Percentiles rank a stretch among this genome's conserved stretches.
These are phyloP conservation scores for Caenorhabditis japonica DNA, from an alignment of 2,888 invertebrate species.

Conservation along the genomic window DNA sequence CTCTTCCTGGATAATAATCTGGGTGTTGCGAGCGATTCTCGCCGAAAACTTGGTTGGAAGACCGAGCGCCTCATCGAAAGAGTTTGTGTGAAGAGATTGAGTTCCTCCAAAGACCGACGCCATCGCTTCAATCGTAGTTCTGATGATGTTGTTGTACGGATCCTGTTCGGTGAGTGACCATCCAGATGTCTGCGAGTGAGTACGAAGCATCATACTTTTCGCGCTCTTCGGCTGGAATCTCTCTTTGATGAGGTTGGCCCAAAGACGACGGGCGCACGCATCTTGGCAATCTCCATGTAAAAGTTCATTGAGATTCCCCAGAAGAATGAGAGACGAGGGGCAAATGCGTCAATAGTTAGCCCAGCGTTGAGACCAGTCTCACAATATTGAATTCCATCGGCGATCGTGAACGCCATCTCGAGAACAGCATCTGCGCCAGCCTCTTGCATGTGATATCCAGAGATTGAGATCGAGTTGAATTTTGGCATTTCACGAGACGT, in stretches of 20 bases:
- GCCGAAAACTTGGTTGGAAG: slow-evolving; percentile 81
- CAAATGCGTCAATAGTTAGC: slow-evolving; percentile 81
- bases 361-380: slow-evolving; percentile 80
- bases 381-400: slow-evolving; percentile 79
- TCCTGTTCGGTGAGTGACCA: slow-evolving; percentile 82
- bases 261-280: slow-evolving; percentile 82
- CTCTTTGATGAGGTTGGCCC: slow-evolving; percentile 81
- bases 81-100: slow-evolving; percentile 82
- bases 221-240: slow-evolving; percentile 80
- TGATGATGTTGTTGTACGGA: slow-evolving; percentile 82
- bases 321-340: slow-evolving; percentile 82
- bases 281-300: slow-evolving; percentile 82
- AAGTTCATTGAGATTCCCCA: slow-evolving; percentile 83
- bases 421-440: slow-evolving; percentile 82
- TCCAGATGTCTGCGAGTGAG: slow-evolving; percentile 82
- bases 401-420: slow-evolving; percentile 82
- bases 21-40: slow-evolving; percentile 82
- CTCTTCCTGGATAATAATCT: slow-evolving; percentile 82
- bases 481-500: slow-evolving; percentile 81
- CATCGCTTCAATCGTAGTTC: slow-evolving; percentile 82
- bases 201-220: slow-evolving; percentile 80
- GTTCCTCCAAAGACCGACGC: slow-evolving; percentile 82
- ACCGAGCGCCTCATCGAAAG: slow-evolving; percentile 81
- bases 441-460: slow-evolving; percentile 82
- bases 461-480: slow-evolving; percentile 82